Evolutionary conservation across 2,797 vertebrate genomes (phyloP).

Genomic region (Urocyon cinereoargenteus): DNA sequence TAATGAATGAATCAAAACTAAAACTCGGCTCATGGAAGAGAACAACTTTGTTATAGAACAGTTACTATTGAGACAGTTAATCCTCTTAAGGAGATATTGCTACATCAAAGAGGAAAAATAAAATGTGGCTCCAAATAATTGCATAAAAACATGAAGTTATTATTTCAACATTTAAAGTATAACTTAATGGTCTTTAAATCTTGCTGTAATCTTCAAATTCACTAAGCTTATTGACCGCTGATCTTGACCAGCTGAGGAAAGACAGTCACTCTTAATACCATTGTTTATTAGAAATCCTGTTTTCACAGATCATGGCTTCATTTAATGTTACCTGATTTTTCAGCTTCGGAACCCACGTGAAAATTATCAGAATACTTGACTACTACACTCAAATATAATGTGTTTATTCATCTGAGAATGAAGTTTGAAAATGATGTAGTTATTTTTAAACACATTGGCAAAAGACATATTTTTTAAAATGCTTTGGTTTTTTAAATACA

Average conservation of each 20-base stretch:
- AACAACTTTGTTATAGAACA: background rate
- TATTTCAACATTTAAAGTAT: background rate
- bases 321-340: slow-evolving; percentile 8
- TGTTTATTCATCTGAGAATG: background rate
- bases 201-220: background rate
- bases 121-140: background rate
- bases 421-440: background rate
- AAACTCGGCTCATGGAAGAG: background rate
- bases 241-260: background rate
- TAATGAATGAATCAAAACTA: slow-evolving; percentile 31
- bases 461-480: background rate
- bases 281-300: background rate
- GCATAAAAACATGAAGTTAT: slow-evolving; percentile 9
- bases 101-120: background rate
- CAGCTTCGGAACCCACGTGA: background rate
- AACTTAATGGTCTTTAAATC: background rate
- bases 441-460: background rate
- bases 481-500: background rate
- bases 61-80: background rate
- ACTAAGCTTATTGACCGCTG: background rate
- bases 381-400: background rate
- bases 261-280: background rate
- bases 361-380: background rate
- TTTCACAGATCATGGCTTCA: background rate
- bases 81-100: background rate